phyloP scores from a whole-genome alignment of 2,113 vertebrate genomes.

The Nycticryphes semicollaris region DNA sequence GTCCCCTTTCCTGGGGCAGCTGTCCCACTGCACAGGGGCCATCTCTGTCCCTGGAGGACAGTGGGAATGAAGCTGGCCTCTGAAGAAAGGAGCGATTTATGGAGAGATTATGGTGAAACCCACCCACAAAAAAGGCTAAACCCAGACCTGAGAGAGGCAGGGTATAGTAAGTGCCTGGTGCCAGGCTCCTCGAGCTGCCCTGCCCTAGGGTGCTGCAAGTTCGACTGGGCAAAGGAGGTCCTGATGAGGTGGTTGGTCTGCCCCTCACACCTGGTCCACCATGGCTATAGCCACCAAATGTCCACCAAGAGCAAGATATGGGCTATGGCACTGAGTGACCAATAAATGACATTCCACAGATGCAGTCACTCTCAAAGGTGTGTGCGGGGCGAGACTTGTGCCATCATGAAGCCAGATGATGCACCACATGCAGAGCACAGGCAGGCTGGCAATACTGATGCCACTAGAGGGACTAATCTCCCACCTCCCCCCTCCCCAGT shows the following conservation, averaged over 20 bases:
- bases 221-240: neutral
- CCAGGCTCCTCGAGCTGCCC: neutral
- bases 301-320: neutral
- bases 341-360: fast-evolving
- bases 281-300: neutral
- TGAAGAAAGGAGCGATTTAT: neutral
- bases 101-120: neutral
- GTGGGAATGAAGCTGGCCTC: neutral
- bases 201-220: neutral
- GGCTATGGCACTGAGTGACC: neutral
- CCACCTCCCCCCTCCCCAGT: neutral
- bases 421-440: neutral
- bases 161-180: neutral
- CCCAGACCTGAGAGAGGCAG: fast-evolving
- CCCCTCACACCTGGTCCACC: neutral
- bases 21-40: neutral
- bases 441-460: neutral
- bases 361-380: neutral
- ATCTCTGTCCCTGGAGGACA: neutral
- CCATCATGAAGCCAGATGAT: neutral
- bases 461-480: neutral
- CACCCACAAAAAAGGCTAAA: neutral
- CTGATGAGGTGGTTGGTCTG: fast-evolving
- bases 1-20: fast-evolving
- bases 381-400: neutral